Base-by-base conservation (phyloP, 2,797 vertebrate genomes). In the Rachycentron canadum region DNA sequence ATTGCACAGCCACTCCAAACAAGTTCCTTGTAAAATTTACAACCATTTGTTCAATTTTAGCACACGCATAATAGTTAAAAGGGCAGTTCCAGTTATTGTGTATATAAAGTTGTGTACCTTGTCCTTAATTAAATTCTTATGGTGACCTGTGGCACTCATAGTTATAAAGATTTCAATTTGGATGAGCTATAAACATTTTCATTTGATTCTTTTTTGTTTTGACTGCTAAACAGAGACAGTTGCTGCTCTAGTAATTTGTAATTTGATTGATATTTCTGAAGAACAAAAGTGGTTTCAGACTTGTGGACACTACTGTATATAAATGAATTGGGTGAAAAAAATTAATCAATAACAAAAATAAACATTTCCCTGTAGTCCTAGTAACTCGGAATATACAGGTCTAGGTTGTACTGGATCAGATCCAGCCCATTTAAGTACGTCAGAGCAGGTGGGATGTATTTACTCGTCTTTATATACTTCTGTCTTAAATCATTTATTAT, bases 1-100 rank as follows among this genome's bases (percentile, higher is more conserved):
- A 72, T 57, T 19, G 59, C 68, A 38, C 56, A 16, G 59, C 73
- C 28, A 17, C 76, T 69, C 49, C 36, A 75, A 72, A 65, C 60
- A 34, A 38, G 16, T 57, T 53, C 41, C 43, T 50, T 47, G 50
- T 78, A 59, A 81, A 78, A 79, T 89, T 53, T 81, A 76, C 38
- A 76, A 38, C 59, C 5, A 25, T 69, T 49, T 2, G 58, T 68
- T 77, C 36, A 62, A 26, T 36, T 30, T 23, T 1, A 81, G 62
- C 34, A 30, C 41, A 32, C 19, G 36, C 3, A 30, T 14, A 34
- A 52, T 21, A 36, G 50, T 73, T 66, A 50, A 65, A 65, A 63
- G 49, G 45, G 38, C 8, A 38, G 40, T 57, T 70, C 10, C 13
- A 59, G 34, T n/a, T 23, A 1, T 32, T 64, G 25, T 43, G n/a